Percentiles rank a stretch among this genome's conserved stretches.
Evolutionary conservation across 2,113 vertebrate species (phyloP).

Genomic region (Crypturellus undulatus): DNA sequence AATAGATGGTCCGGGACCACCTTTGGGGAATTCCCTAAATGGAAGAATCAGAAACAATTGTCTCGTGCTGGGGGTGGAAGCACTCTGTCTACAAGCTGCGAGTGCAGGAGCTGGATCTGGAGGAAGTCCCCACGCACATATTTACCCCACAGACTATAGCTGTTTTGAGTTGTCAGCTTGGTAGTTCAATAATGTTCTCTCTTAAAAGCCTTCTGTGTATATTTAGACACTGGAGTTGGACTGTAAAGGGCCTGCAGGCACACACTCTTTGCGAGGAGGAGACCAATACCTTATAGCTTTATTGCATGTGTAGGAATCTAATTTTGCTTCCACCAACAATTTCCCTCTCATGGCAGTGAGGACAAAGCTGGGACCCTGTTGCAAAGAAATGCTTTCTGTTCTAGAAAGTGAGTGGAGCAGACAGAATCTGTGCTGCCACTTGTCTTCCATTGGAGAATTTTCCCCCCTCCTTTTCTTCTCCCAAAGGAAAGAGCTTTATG

Average conservation of each 20-base stretch:
- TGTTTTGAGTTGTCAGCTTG: not conserved
- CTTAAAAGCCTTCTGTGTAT: not conserved
- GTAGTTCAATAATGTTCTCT: not conserved
- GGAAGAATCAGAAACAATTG: slow-evolving; percentile 7
- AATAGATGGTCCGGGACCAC: slow-evolving; percentile 28
- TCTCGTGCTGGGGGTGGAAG: slow-evolving; percentile 6
- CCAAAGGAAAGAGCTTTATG: not conserved
- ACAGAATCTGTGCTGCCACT: not conserved
- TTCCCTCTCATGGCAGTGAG: not conserved
- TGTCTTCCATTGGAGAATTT: not conserved
- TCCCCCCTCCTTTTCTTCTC: not conserved
- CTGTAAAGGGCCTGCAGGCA: not conserved
- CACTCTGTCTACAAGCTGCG: not conserved
- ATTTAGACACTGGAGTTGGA: not conserved
- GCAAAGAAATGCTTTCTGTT: not conserved
- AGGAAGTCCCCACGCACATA: not conserved
- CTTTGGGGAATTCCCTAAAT: slow-evolving; percentile 45
- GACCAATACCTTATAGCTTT: not conserved
- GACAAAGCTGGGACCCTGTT: not conserved
- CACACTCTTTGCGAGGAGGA: not conserved
- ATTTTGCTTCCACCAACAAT: not conserved
- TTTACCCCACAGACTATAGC: not conserved
- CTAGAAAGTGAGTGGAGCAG: not conserved
- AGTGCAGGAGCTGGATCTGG: not conserved
- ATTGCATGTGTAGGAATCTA: not conserved